phyloP scores from a whole-genome alignment of 2,888 invertebrate genomes.

The Agriopis leucophaearia region DNA sequence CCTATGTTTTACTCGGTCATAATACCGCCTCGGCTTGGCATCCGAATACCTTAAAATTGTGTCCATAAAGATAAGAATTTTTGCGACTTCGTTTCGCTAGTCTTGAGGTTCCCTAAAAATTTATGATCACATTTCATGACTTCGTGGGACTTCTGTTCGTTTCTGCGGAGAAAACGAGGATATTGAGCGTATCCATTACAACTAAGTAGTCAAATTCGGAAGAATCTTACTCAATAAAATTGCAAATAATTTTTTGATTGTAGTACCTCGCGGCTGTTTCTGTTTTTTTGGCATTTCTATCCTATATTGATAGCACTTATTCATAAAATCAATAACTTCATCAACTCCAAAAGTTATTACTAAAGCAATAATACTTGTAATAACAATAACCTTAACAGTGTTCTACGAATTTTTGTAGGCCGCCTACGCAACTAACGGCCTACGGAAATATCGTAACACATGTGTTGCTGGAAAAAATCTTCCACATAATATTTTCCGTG shows the following conservation, averaged over 20 bases:
- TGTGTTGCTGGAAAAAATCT: neutral
- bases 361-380: no score
- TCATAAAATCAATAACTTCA: no score
- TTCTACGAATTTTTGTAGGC: slow-evolving; percentile 43
- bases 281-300: neutral
- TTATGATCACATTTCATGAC: slow-evolving; percentile 71
- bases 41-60: slow-evolving; percentile 71
- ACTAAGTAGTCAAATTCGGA: slow-evolving; percentile 44
- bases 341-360: no score
- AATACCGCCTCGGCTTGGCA: slow-evolving; percentile 53
- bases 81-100: slow-evolving; percentile 66
- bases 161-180: slow-evolving; percentile 56
- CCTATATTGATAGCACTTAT: neutral
- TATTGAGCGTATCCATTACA: slow-evolving; percentile 55
- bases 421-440: slow-evolving; percentile 31
- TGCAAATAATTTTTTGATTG: slow-evolving; percentile 32
- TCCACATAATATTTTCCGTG: slow-evolving; percentile 4
- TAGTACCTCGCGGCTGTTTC: neutral
- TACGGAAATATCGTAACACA: slow-evolving; percentile 15
- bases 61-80: slow-evolving; percentile 73
- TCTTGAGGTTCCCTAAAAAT: slow-evolving; percentile 65
- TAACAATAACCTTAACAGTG: neutral
- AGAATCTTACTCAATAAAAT: slow-evolving; percentile 28
- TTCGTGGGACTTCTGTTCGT: slow-evolving; percentile 63
- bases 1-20: slow-evolving; percentile 27